Evolutionary conservation across 2,797 vertebrate species (phyloP).

Genomic region (Hozukius guyotensis): DNA sequence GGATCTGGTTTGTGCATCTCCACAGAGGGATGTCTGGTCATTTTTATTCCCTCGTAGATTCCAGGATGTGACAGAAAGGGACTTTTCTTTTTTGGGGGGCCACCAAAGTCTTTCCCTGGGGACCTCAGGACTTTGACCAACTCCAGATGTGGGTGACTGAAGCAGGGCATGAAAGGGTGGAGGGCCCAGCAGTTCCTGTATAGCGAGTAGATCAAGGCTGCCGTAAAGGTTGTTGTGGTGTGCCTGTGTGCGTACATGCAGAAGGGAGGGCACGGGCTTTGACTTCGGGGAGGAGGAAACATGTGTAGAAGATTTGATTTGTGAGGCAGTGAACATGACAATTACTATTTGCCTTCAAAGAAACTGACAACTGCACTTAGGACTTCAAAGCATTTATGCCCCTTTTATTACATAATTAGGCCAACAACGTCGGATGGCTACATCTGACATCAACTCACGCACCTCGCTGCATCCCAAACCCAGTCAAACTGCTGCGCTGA

Average conservation of each 20-base stretch:
- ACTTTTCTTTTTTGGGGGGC: conserved; percentile 33
- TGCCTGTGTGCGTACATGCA: neutral
- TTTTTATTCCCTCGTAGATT: conserved; percentile 43
- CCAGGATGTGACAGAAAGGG: conserved; percentile 52
- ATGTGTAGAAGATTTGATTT: conserved; percentile 82
- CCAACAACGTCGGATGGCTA: conserved; percentile 63
- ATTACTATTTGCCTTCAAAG: conserved; percentile 83
- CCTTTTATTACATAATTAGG: conserved; percentile 83
- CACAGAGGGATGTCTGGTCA: conserved; percentile 29
- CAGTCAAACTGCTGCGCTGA: neutral
- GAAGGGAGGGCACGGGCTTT: conserved; percentile 30
- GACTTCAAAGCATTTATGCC: conserved; percentile 81
- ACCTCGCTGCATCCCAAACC: conserved; percentile 36
- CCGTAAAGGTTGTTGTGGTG: conserved; percentile 57
- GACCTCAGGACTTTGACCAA: conserved; percentile 57
- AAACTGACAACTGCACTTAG: conserved; percentile 80
- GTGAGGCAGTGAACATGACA: conserved; percentile 83
- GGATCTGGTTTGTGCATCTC: neutral
- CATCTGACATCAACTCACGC: conserved; percentile 64
- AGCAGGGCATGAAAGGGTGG: conserved; percentile 50
- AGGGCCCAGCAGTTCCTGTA: conserved; percentile 53
- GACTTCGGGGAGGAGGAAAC: conserved; percentile 67
- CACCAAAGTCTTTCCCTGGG: conserved; percentile 55
- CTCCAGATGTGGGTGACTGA: conserved; percentile 78
- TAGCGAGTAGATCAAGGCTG: conserved; percentile 62